Base-by-base conservation (phyloP, 2,888 invertebrate genomes). In the Podabrus alpinus region DNA sequence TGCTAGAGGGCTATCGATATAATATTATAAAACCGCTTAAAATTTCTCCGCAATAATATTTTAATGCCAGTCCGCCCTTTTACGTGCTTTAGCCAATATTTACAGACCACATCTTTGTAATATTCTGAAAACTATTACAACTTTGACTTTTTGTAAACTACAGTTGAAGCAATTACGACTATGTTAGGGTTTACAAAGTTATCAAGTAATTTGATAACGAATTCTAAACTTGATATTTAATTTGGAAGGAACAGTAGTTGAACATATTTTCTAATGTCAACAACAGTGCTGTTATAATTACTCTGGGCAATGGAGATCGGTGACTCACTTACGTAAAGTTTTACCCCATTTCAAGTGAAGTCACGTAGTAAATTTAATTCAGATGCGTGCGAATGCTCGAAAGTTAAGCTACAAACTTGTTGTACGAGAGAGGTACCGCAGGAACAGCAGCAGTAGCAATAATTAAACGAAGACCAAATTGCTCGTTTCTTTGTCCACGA, bases 281-380 rank as follows among this genome's bases (percentile, higher is more conserved):
- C 72, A 68, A 62, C 77, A 76, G 74, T 64, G 75, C 72, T 72
- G 78, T 68, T 59, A 76, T 76, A 78, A 78, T 78, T 78, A 78
- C 72, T 78, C 72, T 71, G 66, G 64, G 74, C 75, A 76, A 76
- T 74, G 64, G 75, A 74, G 75, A 76, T 74, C 74, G 78, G 74
- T 73, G 69, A 76, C 76, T 76, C 74, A 76, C 76, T 76, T 76
- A 76, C 72, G 73, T 74, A 76, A 76, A 76, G 76, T 76, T 76
- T 76, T 74, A 68, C 74, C 74, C 76, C 80, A 83, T 85, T 85
- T 78, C 79, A 77, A 84, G 82, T 84, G 82, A 83, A 84, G 83
- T 85, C 85, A 85, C 85, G 85, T 85, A 83, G 80, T 83, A 84
- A 84, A 85, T 85, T 85, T 85, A 84, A 85, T 85, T 85, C 83